Conservation (phyloP, 2,888 invertebrate species). For the Drosophila anomalipes region DNA sequence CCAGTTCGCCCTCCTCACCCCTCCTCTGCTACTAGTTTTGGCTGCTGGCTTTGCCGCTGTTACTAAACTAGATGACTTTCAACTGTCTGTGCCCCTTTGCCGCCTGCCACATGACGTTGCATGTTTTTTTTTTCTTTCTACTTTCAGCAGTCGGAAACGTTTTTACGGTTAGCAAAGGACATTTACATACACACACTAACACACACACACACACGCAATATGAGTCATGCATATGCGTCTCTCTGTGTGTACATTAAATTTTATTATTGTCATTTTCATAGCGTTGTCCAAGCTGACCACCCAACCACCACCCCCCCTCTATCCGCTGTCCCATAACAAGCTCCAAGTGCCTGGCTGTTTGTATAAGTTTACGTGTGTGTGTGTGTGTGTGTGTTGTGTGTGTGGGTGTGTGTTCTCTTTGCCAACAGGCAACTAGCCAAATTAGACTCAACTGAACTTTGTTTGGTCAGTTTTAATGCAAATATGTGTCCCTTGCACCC, state of each 20-base stretch:
- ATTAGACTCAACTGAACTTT: constrained; percentile 76
- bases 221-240: constrained; percentile 65
- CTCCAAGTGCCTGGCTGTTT: constrained; percentile 68
- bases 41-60: constrained; percentile 23
- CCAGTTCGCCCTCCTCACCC: not conserved
- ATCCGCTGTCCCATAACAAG: constrained; percentile 42
- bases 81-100: constrained; percentile 49
- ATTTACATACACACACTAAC: constrained; percentile 65
- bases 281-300: constrained; percentile 37
- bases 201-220: constrained; percentile 8
- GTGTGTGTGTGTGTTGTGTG: constrained; percentile 15
- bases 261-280: constrained; percentile 80
- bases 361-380: constrained; percentile 50
- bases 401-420: constrained; percentile 33
- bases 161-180: constrained; percentile 75
- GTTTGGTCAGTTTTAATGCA: constrained; percentile 79
- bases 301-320: not conserved
- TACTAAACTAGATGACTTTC: constrained; percentile 75
- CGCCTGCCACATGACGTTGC: constrained; percentile 59
- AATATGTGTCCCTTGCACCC: constrained; percentile 39
- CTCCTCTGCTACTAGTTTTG: not conserved
- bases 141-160: constrained; percentile 71
- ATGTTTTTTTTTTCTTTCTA: constrained; percentile 34
- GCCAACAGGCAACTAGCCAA: constrained; percentile 70
- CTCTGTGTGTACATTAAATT: constrained; percentile 75